phyloP scores from a whole-genome alignment of 2,113 vertebrate genomes.

The Platysternon megacephalum region DNA sequence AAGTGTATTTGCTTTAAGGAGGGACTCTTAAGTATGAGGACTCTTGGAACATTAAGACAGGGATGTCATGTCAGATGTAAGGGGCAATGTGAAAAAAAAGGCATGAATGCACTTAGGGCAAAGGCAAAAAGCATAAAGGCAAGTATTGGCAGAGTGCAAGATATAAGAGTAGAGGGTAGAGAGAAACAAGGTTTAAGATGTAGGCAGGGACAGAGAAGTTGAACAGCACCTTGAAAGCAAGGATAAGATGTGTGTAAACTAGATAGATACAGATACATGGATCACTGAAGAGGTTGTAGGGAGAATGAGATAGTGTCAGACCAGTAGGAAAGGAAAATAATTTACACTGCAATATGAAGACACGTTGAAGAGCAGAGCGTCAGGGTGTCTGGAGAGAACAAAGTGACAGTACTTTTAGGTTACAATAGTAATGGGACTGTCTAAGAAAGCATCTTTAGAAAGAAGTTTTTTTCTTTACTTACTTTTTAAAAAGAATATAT shows the following conservation, averaged over 20 bases:
- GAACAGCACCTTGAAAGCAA: not conserved
- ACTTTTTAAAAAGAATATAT: not conserved
- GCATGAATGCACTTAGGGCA: not conserved
- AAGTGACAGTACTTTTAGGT: not conserved
- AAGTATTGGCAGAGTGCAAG: not conserved
- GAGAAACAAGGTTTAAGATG: not conserved
- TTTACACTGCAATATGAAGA: not conserved
- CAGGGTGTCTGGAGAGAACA: not conserved
- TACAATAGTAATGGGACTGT: not conserved
- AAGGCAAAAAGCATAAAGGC: accelerated
- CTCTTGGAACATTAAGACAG: accelerated
- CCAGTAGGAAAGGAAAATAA: not conserved
- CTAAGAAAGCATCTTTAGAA: not conserved
- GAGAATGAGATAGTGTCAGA: not conserved
- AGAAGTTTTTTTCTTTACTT: not conserved
- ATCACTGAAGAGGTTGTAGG: not conserved
- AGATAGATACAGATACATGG: not conserved
- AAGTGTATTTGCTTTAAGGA: accelerated
- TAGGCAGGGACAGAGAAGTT: not conserved
- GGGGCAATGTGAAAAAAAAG: not conserved
- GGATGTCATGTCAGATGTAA: not conserved
- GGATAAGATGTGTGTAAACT: not conserved
- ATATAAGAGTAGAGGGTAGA: not conserved
- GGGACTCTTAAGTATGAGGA: not conserved
- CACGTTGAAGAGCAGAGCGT: not conserved